Evolutionary conservation across 2,888 invertebrate species (phyloP), one percentile per base, ranked within the genome.

Genomic region (Agrochola lota): DNA sequence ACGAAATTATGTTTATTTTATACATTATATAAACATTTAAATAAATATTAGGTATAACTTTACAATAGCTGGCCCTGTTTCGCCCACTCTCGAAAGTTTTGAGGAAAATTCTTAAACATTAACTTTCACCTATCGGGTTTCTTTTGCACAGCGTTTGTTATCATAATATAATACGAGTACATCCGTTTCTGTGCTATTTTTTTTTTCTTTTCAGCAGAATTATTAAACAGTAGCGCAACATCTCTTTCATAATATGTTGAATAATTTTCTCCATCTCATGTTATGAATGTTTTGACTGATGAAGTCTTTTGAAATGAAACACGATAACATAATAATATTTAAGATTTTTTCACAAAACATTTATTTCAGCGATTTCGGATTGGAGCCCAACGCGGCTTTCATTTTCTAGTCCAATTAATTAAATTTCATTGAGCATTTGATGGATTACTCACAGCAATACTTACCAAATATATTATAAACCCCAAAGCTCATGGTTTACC

Each of bases 1-100:
- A 80, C 46, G 30, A 84, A 80, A 76, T 81, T 64, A 88, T 87
- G 83, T 86, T 83, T 80, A 87, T 90, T 86, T 88, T 85, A 86
- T 84, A 83, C 84, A 81, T 83, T 73, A 52, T 40, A 63, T 49
- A 60, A 55, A 77, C 5, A 63, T 35, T 77, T 80, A 68, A 60
- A 72, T 78, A 76, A 69, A 74, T 81, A 63, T 67, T 64, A 71
- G 64, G 49, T 79, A 46, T 67, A 73, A 69, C 74, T 60, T 62
- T 68, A 78, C 80, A 69, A 80, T 77, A 78, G 64, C 26, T 67
- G 46, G 60, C 71, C 69, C 64, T 86, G 62, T 55, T 71, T 59
- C 88, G 66, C 87, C 87, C 77, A 88, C 89, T 46, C 55, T 67
- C 23, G 64, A 62, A 63, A 26, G 64, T 46, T 85, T 78, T 72